These are phyloP conservation scores for Aphaenogaster floridana DNA, from an alignment of 1,140 invertebrate genomes.

Conservation along the genomic window DNA sequence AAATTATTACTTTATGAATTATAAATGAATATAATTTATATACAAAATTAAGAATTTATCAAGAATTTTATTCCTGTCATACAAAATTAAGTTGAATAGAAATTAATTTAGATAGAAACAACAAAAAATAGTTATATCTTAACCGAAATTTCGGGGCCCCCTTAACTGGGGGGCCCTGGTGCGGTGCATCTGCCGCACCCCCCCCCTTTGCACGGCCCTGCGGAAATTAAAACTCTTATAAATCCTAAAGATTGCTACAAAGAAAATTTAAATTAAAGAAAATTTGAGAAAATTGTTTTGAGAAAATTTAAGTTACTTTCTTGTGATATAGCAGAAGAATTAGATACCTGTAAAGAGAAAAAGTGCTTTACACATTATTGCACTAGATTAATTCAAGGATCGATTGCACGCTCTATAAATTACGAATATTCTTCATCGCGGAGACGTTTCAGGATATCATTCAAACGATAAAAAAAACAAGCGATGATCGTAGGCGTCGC, in stretches of 20 bases:
- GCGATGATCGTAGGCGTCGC: constrained; percentile 62
- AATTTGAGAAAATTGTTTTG: background rate
- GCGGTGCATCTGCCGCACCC: too few relatives aligned
- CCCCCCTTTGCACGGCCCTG: too few relatives aligned
- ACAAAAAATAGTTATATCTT: too few relatives aligned
- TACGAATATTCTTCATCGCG: constrained; percentile 38
- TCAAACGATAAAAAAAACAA: constrained; percentile 77
- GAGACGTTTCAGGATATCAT: constrained; percentile 75
- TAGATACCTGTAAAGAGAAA: background rate
- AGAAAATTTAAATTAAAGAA: too few relatives aligned
- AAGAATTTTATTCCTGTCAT: too few relatives aligned
- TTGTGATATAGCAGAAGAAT: background rate
- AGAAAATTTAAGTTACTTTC: background rate
- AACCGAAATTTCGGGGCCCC: too few relatives aligned
- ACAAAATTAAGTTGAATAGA: too few relatives aligned
- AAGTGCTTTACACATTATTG: background rate
- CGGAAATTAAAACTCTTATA: background rate
- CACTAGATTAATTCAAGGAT: background rate
- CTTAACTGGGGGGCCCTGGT: too few relatives aligned
- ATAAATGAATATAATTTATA: too few relatives aligned
- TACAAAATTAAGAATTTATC: too few relatives aligned
- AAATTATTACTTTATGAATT: too few relatives aligned
- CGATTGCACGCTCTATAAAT: constrained; percentile 1
- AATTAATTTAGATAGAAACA: too few relatives aligned
- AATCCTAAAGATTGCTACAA: background rate